Evolutionary conservation across 2,888 invertebrate genomes (phyloP).

Genomic region (Catocala fraxini): DNA sequence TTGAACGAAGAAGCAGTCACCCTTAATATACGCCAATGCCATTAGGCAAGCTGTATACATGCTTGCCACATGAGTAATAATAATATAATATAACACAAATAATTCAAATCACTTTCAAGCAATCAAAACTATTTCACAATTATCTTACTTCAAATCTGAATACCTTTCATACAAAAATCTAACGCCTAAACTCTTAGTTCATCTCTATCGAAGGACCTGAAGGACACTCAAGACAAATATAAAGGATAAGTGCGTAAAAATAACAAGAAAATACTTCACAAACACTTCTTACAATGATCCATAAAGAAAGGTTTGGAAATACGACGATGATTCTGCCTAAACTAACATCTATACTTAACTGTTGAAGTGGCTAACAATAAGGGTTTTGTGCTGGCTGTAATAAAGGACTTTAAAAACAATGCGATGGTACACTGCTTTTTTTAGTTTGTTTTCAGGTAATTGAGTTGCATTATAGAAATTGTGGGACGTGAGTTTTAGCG

Average conservation of each 20-base stretch:
- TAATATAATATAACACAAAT: no score
- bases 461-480: constrained; percentile 33
- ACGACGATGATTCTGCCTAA: constrained; percentile 37
- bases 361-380: constrained; percentile 53
- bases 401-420: constrained; percentile 58
- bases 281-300: constrained; percentile 25
- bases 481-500: constrained; percentile 17
- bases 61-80: no score
- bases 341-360: constrained; percentile 37
- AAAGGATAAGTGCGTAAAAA: constrained; percentile 4
- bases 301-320: constrained; percentile 32
- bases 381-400: constrained; percentile 48
- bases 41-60: no score
- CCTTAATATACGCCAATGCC: no score
- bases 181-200: neutral
- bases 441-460: constrained; percentile 43
- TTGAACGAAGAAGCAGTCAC: no score
- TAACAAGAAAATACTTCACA: neutral
- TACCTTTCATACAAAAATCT: no score
- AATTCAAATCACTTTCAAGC: no score
- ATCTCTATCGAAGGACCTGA: neutral
- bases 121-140: no score
- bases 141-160: no score
- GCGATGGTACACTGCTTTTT: constrained; percentile 35
- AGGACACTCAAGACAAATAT: neutral